Conservation (phyloP, 2,888 invertebrate species). For the Nemurella pictetii region DNA sequence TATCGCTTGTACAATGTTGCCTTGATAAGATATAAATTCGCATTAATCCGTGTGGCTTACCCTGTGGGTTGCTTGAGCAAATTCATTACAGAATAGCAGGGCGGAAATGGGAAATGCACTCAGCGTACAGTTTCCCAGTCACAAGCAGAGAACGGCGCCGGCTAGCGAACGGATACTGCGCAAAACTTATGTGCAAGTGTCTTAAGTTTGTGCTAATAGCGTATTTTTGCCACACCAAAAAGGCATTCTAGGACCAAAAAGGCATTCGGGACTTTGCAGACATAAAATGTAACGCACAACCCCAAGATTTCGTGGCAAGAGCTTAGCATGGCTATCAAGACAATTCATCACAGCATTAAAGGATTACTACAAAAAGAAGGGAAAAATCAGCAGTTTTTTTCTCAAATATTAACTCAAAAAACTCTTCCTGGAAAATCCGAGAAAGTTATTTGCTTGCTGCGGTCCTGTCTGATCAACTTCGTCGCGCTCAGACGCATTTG, state of each 20-base stretch:
- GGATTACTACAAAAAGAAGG: neutral
- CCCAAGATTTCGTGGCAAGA: neutral
- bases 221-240: neutral
- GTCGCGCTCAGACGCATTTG: neutral
- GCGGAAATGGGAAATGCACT: neutral
- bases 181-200: conserved; percentile 4
- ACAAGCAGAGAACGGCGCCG: neutral
- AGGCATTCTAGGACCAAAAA: too few relatives aligned
- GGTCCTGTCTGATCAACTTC: neutral
- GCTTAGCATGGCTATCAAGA: neutral
- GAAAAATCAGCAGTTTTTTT: neutral
- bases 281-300: neutral
- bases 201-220: conserved; percentile 1
- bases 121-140: neutral
- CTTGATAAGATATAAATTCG: neutral
- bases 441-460: neutral
- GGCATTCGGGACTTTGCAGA: neutral
- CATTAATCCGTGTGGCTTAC: conserved; percentile 4
- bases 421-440: neutral
- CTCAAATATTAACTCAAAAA: neutral
- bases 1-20: neutral
- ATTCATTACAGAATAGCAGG: neutral
- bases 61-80: neutral
- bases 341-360: neutral
- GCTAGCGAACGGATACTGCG: neutral